Base-by-base conservation (phyloP, 1,140 invertebrate genomes). In the Anoplolepis gracilipes region DNA sequence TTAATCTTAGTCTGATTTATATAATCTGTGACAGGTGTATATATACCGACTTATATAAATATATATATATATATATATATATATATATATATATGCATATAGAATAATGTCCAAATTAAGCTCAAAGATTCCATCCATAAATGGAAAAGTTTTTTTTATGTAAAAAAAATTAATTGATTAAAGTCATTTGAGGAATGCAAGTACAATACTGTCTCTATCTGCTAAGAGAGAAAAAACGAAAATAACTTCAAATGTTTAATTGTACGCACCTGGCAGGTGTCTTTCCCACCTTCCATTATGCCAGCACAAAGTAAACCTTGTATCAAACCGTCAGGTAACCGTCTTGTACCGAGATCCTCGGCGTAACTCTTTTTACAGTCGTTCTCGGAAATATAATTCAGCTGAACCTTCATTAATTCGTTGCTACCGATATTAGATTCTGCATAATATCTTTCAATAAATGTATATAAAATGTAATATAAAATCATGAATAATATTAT, bases 271-370 rank as follows among this genome's bases (percentile, higher is more conserved):
- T 97, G 97, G 90, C 97, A 98, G 0, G 97, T 97, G 88, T 98
- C 97, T 86, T 96, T 96, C 2, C 97, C 97, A 0, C 97, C 97
- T 49, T 96, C 93, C 53, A 97, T 93, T 65, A 96, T 95, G 0
- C 97, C 97, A 0, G 97, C 98, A 90, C 97, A 98, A 61, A 98
- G 88, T 94, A 97, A 97, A 0, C 93, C 95, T 3, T 94, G 86
- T 16, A 91, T 92, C 42, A 97, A 95, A 0, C 97, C 96, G 11
- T 93, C 85, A 0, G 95, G 93, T 30, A 97, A 87, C 22, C 95
- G 93, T 22, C 91, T 93, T 28, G 92, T 81, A 0, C 90, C 92
- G 1, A 88, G 46, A 33, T 94, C 94, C 33, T 89, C 88, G 2
- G 89, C 88, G 76, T 96, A 96, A 19, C 95, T 91, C 3, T 93